These are phyloP conservation scores for Rhabdomys pumilio DNA, from an alignment of 2,797 vertebrate species.

Conservation along the genomic window DNA sequence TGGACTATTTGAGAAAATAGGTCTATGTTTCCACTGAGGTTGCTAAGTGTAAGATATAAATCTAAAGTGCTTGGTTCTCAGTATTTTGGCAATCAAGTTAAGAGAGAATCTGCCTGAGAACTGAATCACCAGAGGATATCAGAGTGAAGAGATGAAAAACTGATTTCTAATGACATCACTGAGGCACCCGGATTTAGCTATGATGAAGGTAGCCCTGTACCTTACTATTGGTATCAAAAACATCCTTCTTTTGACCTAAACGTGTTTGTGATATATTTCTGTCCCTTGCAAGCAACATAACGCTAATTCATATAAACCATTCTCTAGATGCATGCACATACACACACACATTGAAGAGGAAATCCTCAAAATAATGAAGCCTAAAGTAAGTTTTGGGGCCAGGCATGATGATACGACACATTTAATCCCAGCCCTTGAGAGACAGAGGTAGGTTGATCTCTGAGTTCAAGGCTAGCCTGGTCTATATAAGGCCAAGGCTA, in stretches of 20 bases:
- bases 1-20: constrained; percentile 49
- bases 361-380: constrained; percentile 57
- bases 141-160: constrained; percentile 52
- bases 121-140: constrained; percentile 37
- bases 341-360: not conserved
- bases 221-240: constrained; percentile 35
- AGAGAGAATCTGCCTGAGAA: constrained; percentile 37
- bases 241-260: constrained; percentile 26
- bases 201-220: constrained; percentile 2
- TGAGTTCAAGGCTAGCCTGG: not conserved
- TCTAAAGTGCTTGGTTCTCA: constrained; percentile 29
- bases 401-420: not conserved
- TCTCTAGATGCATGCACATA: not conserved
- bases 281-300: constrained; percentile 32
- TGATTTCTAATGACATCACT: constrained; percentile 49
- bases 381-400: not conserved
- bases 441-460: not conserved
- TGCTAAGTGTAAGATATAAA: constrained; percentile 66
- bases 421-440: not conserved
- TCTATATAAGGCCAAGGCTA: not conserved
- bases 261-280: constrained; percentile 52
- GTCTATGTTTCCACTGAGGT: constrained; percentile 52
- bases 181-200: constrained; percentile 53
- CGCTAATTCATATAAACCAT: constrained; percentile 17
- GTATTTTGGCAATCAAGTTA: constrained; percentile 46